Evolutionary conservation across 1,140 invertebrate species (phyloP).

Genomic region (Agrypnia vestita): DNA sequence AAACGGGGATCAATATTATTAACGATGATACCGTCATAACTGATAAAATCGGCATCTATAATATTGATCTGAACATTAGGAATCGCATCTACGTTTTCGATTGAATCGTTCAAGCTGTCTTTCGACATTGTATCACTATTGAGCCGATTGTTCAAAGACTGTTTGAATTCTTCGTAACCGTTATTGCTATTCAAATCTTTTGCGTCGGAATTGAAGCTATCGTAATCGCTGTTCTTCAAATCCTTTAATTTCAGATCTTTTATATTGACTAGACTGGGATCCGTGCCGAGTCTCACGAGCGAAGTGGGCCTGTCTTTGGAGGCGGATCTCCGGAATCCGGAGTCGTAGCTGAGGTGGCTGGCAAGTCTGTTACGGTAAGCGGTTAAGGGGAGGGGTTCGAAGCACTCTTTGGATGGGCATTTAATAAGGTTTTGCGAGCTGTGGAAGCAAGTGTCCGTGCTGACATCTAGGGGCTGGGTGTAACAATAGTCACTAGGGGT

Average conservation of each 20-base stretch:
- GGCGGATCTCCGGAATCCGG: constrained; percentile 45
- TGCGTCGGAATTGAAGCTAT: constrained; percentile 43
- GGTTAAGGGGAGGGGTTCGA: constrained; percentile 52
- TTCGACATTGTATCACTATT: constrained; percentile 24
- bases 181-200: constrained; percentile 59
- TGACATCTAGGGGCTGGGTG: constrained; percentile 69
- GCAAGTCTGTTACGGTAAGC: constrained; percentile 48
- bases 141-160: constrained; percentile 2
- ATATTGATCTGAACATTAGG: constrained; percentile 73
- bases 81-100: constrained; percentile 56
- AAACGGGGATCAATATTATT: constrained; percentile 74
- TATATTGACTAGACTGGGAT: constrained; percentile 62
- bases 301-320: constrained; percentile 45
- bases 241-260: constrained; percentile 27
- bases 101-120: constrained; percentile 44
- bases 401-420: constrained; percentile 63
- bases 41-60: constrained; percentile 70
- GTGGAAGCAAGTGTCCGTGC: constrained; percentile 72
- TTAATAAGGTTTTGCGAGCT: constrained; percentile 63
- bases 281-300: constrained; percentile 63
- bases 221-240: constrained; percentile 22
- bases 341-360: constrained; percentile 58
- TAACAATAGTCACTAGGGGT: constrained; percentile 65
- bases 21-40: constrained; percentile 69
- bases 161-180: constrained; percentile 31